These are phyloP conservation scores for Magallana nippona DNA, from an alignment of 2,888 invertebrate species.

Conservation along the genomic window DNA sequence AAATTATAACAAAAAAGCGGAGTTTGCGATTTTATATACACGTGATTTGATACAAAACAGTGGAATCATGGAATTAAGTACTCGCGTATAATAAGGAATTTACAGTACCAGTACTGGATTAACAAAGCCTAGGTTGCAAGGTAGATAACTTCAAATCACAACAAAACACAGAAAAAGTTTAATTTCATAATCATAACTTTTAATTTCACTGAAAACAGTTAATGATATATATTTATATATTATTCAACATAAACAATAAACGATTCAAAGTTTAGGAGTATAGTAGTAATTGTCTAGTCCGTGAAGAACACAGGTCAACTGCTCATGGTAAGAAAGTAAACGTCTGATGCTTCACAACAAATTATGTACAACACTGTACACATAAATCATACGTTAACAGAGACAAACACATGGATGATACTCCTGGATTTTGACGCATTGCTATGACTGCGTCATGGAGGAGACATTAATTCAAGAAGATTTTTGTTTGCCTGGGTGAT, in stretches of 20 bases:
- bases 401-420: neutral
- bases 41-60: too few species aligned
- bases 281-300: neutral
- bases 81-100: too few species aligned
- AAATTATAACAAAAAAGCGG: too few species aligned
- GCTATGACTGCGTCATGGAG: too few species aligned
- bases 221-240: slow-evolving; percentile 3
- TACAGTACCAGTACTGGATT: too few species aligned
- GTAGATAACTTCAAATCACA: neutral
- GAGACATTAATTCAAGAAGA: too few species aligned
- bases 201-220: slow-evolving; percentile 29
- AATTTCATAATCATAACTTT: slow-evolving; percentile 26
- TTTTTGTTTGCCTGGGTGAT: too few species aligned
- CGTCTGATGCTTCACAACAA: slow-evolving; percentile 21
- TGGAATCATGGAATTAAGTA: too few species aligned
- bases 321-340: neutral
- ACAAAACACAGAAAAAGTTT: neutral
- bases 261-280: neutral
- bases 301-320: neutral
- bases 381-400: neutral
- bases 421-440: too few species aligned
- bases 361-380: neutral
- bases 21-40: too few species aligned
- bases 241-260: slow-evolving; percentile 33
- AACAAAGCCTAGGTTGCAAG: too few species aligned